Conservation (phyloP, 2,888 invertebrate species). For the Limnephilus rhombicus region DNA sequence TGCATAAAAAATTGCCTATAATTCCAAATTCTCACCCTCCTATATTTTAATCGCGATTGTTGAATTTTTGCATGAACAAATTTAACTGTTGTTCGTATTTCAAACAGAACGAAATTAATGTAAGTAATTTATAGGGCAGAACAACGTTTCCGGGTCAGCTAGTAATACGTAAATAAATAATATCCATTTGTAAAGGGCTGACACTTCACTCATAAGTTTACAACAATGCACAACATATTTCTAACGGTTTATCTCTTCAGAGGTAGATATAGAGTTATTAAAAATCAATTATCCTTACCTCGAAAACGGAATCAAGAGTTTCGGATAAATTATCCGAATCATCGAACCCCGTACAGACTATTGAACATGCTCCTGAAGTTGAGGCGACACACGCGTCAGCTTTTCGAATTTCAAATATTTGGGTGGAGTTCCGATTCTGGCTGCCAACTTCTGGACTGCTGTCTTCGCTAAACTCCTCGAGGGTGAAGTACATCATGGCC, state of each 20-base stretch:
- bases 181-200: not conserved
- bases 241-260: not conserved
- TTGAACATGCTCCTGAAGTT: not conserved
- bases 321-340: not conserved
- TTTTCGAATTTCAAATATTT: not conserved
- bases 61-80: too few species aligned
- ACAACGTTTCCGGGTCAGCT: too few species aligned
- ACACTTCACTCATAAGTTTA: not conserved
- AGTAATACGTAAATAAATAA: too few species aligned
- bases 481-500: conserved; percentile 49
- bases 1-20: too few species aligned
- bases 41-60: too few species aligned
- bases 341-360: not conserved
- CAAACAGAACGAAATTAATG: too few species aligned
- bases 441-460: not conserved
- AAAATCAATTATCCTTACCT: not conserved
- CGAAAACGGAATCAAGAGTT: not conserved
- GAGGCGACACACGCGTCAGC: not conserved
- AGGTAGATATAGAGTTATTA: not conserved
- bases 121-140: too few species aligned
- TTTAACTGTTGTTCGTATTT: too few species aligned
- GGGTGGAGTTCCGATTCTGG: not conserved
- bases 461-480: not conserved
- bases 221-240: not conserved
- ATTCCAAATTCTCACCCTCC: too few species aligned